Percentiles rank a stretch among this genome's conserved stretches.
Evolutionary conservation across 2,797 vertebrate genomes (phyloP).

Genomic region (Syngnathus acus): DNA sequence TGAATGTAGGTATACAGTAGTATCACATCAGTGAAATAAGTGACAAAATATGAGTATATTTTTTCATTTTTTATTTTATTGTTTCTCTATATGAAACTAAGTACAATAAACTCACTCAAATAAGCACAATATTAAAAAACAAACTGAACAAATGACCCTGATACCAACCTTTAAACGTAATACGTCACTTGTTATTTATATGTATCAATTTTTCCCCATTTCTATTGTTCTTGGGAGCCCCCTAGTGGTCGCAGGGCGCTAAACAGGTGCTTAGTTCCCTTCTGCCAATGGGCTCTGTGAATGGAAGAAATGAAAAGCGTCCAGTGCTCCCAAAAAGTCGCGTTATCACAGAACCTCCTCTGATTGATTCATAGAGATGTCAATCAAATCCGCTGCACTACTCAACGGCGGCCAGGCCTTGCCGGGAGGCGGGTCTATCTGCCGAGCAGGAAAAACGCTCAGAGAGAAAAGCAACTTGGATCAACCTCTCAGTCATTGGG

Average conservation of each 20-base stretch:
- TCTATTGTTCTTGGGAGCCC: neutral
- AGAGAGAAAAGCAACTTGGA: conserved; percentile 26
- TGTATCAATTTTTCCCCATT: no score
- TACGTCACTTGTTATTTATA: no score
- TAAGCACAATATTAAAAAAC: no score
- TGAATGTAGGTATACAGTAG: no score
- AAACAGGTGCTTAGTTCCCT: neutral
- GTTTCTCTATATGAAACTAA: no score
- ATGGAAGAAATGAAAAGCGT: conserved; percentile 5
- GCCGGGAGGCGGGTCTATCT: conserved; percentile 37
- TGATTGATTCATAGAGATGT: conserved; percentile 43
- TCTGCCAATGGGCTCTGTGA: neutral
- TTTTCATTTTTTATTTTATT: no score
- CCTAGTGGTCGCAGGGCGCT: neutral
- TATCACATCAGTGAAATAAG: no score
- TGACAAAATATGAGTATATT: no score
- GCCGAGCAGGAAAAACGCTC: conserved; percentile 33
- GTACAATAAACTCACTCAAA: no score
- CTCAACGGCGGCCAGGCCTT: conserved; percentile 13
- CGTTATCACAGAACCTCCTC: neutral
- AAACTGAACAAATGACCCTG: neutral
- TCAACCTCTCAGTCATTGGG: conserved; percentile 44
- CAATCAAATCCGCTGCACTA: conserved; percentile 29
- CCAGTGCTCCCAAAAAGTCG: neutral
- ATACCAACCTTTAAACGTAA: no score